These are phyloP conservation scores for Ictalurus punctatus DNA, from an alignment of 2,113 vertebrate genomes.

Conservation along the genomic window DNA sequence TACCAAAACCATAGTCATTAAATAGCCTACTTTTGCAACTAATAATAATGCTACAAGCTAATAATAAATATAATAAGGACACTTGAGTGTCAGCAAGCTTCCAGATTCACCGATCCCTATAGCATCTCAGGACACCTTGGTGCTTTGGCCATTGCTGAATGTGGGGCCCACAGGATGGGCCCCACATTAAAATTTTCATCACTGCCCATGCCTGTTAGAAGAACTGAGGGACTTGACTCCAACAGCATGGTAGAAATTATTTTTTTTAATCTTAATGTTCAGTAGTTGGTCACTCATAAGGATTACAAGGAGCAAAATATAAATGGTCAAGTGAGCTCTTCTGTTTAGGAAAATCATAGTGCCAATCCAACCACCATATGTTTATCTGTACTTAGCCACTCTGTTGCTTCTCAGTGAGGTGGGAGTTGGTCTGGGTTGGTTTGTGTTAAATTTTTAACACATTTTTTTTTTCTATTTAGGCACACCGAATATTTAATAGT, in stretches of 20 bases:
- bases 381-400: not conserved
- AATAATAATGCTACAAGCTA: no score
- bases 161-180: not conserved
- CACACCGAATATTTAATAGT: not conserved
- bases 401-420: not conserved
- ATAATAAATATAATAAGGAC: no score
- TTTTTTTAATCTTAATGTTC: not conserved
- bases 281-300: not conserved
- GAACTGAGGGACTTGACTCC: not conserved
- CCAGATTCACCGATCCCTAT: not conserved
- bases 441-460: not conserved
- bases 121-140: not conserved
- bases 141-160: not conserved
- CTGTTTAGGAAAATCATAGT: not conserved
- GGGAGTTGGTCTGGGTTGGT: not conserved
- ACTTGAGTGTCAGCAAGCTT: not conserved
- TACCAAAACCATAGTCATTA: no score
- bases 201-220: no score
- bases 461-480: not conserved
- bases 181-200: not conserved
- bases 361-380: not conserved
- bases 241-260: not conserved
- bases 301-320: not conserved
- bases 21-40: no score
- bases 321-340: not conserved